These are phyloP conservation scores for Clarias platycephalus DNA, from an alignment of 2,797 vertebrate species.

Conservation along the genomic window DNA sequence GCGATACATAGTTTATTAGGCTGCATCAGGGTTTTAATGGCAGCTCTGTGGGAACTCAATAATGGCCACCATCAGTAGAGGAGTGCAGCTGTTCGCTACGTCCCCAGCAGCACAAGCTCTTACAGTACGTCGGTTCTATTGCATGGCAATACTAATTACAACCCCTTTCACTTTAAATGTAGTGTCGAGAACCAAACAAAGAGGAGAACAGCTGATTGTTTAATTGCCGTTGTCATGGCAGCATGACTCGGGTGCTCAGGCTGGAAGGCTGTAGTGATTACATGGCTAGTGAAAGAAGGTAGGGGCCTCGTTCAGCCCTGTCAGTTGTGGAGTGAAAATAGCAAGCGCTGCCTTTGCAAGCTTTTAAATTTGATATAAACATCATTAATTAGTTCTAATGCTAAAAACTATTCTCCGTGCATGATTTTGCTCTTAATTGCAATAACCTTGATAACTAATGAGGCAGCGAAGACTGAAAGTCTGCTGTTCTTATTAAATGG, in stretches of 20 bases:
- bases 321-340: slow-evolving; percentile 34
- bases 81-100: slow-evolving; percentile 62
- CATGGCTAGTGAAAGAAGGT: slow-evolving; percentile 57
- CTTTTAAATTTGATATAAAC: slow-evolving; percentile 24
- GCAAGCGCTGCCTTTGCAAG: not conserved
- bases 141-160: slow-evolving; percentile 80
- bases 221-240: slow-evolving; percentile 86
- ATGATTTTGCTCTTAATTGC: slow-evolving; percentile 5
- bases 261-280: slow-evolving; percentile 64
- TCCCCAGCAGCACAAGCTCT: slow-evolving; percentile 57
- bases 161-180: slow-evolving; percentile 68
- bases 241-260: slow-evolving; percentile 66
- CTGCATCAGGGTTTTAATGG: slow-evolving; percentile 58
- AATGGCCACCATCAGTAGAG: slow-evolving; percentile 58
- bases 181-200: slow-evolving; percentile 72
- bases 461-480: not conserved
- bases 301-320: slow-evolving; percentile 41
- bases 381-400: slow-evolving; percentile 21
- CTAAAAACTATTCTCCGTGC: not conserved
- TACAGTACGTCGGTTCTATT: slow-evolving; percentile 69
- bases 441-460: slow-evolving; percentile 4
- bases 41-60: slow-evolving; percentile 60
- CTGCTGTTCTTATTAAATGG: not conserved
- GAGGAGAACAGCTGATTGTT: slow-evolving; percentile 78
- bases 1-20: slow-evolving; percentile 45